These are phyloP conservation scores for Apamea sordens DNA, from an alignment of 2,888 invertebrate genomes.

Conservation along the genomic window DNA sequence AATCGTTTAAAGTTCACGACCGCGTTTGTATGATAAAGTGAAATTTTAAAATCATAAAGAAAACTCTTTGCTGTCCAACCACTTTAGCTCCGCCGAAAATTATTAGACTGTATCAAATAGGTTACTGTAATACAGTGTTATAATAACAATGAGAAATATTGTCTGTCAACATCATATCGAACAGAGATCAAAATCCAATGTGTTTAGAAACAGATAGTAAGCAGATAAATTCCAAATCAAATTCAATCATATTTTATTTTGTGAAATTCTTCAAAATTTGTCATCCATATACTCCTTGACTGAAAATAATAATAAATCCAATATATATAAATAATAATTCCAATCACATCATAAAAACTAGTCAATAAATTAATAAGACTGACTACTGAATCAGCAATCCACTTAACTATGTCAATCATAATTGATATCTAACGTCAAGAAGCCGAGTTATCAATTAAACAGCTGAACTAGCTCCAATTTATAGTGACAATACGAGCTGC, in stretches of 20 bases:
- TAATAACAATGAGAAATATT: neutral
- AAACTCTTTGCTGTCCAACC: neutral
- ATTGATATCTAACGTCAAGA: conserved; percentile 67
- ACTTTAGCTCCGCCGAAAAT: conserved; percentile 1
- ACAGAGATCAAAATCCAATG: neutral
- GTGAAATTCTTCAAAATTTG: too few species aligned
- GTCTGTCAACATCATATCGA: neutral
- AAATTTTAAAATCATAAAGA: conserved; percentile 19
- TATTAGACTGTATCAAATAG: conserved; percentile 30
- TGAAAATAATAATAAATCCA: too few species aligned
- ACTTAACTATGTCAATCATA: conserved; percentile 62
- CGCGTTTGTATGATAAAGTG: conserved; percentile 31
- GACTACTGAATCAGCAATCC: conserved; percentile 42
- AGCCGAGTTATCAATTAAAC: conserved; percentile 69
- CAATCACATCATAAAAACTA: conserved; percentile 17
- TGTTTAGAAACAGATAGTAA: neutral
- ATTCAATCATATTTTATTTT: too few species aligned
- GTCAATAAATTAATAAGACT: conserved; percentile 37
- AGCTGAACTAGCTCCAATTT: conserved; percentile 69
- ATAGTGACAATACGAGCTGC: conserved; percentile 69
- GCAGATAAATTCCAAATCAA: conserved; percentile 28
- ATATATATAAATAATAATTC: too few species aligned
- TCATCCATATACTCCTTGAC: too few species aligned
- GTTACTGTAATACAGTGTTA: conserved; percentile 10
- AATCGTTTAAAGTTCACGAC: conserved; percentile 62